Evolutionary conservation across 2,888 invertebrate genomes (phyloP).

Genomic region (Scaeva pyrastri): DNA sequence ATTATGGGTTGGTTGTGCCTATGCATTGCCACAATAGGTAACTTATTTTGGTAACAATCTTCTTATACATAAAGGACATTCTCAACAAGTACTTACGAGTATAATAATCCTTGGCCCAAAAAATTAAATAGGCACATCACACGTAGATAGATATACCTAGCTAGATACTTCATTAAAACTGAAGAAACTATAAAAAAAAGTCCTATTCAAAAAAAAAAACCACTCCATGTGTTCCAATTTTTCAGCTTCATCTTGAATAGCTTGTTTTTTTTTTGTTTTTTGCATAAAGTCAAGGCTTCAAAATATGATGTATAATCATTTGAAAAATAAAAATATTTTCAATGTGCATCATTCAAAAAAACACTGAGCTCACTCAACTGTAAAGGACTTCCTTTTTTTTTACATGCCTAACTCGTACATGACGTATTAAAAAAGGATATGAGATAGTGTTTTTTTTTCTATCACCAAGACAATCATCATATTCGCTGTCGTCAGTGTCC

Average conservation of each 20-base stretch:
- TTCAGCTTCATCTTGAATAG: neutral
- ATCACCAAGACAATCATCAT: slow-evolving; percentile 28
- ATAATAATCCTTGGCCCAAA: slow-evolving; percentile 30
- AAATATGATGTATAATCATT: neutral
- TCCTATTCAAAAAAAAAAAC: slow-evolving; percentile 1
- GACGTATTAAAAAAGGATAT: slow-evolving; percentile 50
- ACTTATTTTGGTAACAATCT: neutral
- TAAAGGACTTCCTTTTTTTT: slow-evolving; percentile 50
- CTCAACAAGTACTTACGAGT: neutral
- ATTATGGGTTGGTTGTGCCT: too few relatives aligned
- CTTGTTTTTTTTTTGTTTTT: neutral
- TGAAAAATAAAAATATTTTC: neutral
- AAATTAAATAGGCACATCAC: too few relatives aligned
- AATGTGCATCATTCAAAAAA: slow-evolving; percentile 6
- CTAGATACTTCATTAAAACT: slow-evolving; percentile 14
- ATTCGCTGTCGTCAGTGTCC: slow-evolving; percentile 55
- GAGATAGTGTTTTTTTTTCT: slow-evolving; percentile 6
- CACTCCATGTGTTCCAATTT: slow-evolving; percentile 31
- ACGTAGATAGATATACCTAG: too few relatives aligned
- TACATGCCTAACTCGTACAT: neutral
- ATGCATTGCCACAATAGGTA: too few relatives aligned
- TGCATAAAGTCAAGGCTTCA: slow-evolving; percentile 12
- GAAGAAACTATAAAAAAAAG: neutral
- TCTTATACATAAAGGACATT: neutral
- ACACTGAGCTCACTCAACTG: slow-evolving; percentile 52